Base-by-base conservation (phyloP, 1,140 invertebrate genomes). In the Penaeus vannamei region DNA sequence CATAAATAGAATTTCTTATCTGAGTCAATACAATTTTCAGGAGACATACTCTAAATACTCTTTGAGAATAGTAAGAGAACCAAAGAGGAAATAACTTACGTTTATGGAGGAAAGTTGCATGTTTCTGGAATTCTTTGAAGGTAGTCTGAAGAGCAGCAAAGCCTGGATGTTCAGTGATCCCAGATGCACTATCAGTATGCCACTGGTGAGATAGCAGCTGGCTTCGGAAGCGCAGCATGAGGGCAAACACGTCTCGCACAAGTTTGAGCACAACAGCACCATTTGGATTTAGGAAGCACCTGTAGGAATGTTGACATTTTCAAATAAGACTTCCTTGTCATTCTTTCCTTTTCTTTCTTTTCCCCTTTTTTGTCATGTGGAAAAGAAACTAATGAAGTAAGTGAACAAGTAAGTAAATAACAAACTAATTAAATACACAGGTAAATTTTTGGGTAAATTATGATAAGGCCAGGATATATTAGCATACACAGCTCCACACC, bases 201-300 rank as follows among this genome's bases (percentile, higher is more conserved):
- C 72, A 76, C 29, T 32, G 29, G n/a, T 76, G 72, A 22, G 29
- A 32, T 17, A 32, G 29, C n/a, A 76, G 42, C n/a, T 76, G 72
- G 42, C 29, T 17, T 20, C 72, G 72, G 42, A 76, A 76, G 29
- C 42, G 72, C 19, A 76, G 72, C 72, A 76, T 76, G 17, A 76
- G 72, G 22, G 72, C 29, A 22, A 76, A 76, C 22, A 76, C 72
- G 19, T 76, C 72, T 19, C 42, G 72, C 14, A 76, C 42, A 32
- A 76, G 72, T 26, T 76, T 76, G 29, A 76, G 42, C 29, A 76
- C 72, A 76, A 76, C 72, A 76, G 72, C 72, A 32, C 72, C 72
- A 76, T 76, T 76, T 76, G 29, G 29, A 76, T 76, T 76, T 10
- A 76, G 42, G 26, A 76, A 76, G 72, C 72, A 76, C 72, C 72